phyloP scores from a whole-genome alignment of 2,888 invertebrate genomes.

The Drosophila paracracens region DNA sequence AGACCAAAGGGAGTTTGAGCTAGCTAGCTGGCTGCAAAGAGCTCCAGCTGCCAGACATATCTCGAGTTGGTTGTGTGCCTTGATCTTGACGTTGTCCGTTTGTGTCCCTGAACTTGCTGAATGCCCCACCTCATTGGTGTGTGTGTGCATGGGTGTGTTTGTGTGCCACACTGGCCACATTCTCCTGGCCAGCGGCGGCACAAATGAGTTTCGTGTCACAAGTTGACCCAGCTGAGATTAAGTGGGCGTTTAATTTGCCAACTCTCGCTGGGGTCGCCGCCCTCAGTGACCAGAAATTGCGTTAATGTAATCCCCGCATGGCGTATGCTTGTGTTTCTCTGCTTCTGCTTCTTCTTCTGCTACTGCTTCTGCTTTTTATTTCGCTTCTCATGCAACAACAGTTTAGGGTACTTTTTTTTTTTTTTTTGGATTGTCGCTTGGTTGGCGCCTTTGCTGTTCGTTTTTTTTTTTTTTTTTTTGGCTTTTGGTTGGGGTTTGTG shows the following conservation, averaged over 20 bases:
- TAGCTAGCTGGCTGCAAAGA: not conserved
- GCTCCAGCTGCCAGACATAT: conserved; percentile 24
- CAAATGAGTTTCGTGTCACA: conserved; percentile 79
- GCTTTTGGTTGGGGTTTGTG: conserved; percentile 6
- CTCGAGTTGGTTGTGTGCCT: conserved; percentile 57
- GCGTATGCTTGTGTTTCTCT: conserved; percentile 60
- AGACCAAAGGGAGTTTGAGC: conserved; percentile 47
- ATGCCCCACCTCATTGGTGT: not conserved
- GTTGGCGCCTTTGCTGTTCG: conserved; percentile 28
- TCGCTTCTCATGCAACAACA: conserved; percentile 13
- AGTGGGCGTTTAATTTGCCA: conserved; percentile 81
- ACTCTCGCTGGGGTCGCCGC: conserved; percentile 62
- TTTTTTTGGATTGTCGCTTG: conserved; percentile 46
- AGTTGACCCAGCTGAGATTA: conserved; percentile 78
- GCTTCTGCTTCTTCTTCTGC: conserved; percentile 11
- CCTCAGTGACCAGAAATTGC: conserved; percentile 61
- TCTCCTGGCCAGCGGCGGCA: conserved; percentile 38
- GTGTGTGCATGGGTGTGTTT: conserved; percentile 3
- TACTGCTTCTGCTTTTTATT: not conserved
- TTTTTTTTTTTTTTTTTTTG: conserved; percentile 1
- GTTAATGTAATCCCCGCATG: conserved; percentile 75
- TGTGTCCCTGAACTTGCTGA: conserved; percentile 71
- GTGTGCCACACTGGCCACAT: conserved; percentile 13
- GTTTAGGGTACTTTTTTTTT: conserved; percentile 30
- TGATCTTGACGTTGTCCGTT: conserved; percentile 69